phyloP scores from a whole-genome alignment of 2,888 invertebrate species.

The Drosophila fungiperda region DNA sequence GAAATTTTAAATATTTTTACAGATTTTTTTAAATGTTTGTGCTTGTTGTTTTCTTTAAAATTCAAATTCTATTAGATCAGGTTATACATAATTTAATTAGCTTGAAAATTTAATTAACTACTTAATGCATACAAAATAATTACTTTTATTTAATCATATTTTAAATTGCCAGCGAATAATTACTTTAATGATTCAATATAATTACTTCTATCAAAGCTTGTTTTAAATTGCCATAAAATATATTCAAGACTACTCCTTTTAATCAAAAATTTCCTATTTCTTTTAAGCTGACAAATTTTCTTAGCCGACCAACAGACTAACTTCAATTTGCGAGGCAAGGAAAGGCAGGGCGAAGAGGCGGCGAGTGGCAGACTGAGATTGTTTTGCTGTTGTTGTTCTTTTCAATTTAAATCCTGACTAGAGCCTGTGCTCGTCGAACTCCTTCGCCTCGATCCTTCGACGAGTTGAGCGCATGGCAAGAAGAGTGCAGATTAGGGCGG shows the following conservation, averaged over 20 bases:
- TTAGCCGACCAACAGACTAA: conserved; percentile 37
- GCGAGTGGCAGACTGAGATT: conserved; percentile 20
- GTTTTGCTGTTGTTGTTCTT: conserved; percentile 54
- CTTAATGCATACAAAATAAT: not conserved
- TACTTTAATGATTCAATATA: not conserved
- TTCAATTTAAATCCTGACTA: conserved; percentile 59
- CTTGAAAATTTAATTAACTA: not conserved
- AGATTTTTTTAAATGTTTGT: too few species aligned
- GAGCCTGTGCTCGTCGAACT: conserved; percentile 14
- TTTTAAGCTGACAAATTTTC: not conserved
- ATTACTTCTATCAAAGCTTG: not conserved
- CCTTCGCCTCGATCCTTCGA: conserved; percentile 12
- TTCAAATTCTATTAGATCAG: not conserved
- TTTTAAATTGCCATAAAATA: not conserved
- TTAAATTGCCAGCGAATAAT: not conserved
- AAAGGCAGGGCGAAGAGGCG: conserved; percentile 40
- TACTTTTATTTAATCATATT: not conserved
- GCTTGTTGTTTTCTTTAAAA: not conserved
- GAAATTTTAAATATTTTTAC: too few species aligned
- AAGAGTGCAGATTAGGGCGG: conserved; percentile 75
- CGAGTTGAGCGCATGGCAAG: not conserved
- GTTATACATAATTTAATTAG: not conserved
- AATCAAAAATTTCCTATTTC: not conserved
- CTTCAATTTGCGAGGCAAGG: conserved; percentile 56
- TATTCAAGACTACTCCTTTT: not conserved